A percentile compares a stretch with the other conserved stretches of the same genome.
Conservation (phyloP, 2,888 invertebrate genomes). For the Subacronicta megacephala region DNA sequence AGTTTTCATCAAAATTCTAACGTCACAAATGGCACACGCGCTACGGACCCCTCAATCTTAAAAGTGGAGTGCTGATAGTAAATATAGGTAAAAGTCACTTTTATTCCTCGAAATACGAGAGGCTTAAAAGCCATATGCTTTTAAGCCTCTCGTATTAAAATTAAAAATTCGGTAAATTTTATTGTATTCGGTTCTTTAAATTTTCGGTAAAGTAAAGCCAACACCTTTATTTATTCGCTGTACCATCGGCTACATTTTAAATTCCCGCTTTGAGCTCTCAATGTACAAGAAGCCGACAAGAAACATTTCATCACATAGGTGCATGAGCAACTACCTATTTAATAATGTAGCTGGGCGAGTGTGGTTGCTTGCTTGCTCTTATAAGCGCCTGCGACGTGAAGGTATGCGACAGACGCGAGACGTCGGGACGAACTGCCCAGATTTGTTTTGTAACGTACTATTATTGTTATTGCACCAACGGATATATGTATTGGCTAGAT, state of each 20-base stretch:
- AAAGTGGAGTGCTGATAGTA: no score
- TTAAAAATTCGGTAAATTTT: no score
- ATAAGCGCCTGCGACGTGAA: conserved; percentile 61
- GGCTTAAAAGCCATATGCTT: not conserved
- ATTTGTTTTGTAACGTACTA: conserved; percentile 46
- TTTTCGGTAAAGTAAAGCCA: conserved; percentile 11
- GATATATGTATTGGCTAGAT: conserved; percentile 27
- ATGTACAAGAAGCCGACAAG: conserved; percentile 36
- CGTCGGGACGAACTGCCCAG: conserved; percentile 31
- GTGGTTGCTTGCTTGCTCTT: conserved; percentile 62
- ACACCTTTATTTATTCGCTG: conserved; percentile 17
- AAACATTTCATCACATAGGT: conserved; percentile 55
- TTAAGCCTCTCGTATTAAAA: no score
- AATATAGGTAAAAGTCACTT: no score
- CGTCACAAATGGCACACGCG: no score
- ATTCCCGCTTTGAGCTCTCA: conserved; percentile 29
- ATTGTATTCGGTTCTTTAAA: no score
- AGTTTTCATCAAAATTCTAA: no score
- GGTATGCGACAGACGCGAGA: conserved; percentile 61
- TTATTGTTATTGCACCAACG: conserved; percentile 14
- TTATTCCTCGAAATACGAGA: not conserved
- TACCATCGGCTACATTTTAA: conserved; percentile 32
- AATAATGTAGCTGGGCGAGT: conserved; percentile 60
- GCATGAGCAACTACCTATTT: conserved; percentile 52
- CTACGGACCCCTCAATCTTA: no score